Percentiles rank a stretch among this genome's conserved stretches.
Conservation (phyloP, 2,797 vertebrate species). For the Allobates femoralis region DNA sequence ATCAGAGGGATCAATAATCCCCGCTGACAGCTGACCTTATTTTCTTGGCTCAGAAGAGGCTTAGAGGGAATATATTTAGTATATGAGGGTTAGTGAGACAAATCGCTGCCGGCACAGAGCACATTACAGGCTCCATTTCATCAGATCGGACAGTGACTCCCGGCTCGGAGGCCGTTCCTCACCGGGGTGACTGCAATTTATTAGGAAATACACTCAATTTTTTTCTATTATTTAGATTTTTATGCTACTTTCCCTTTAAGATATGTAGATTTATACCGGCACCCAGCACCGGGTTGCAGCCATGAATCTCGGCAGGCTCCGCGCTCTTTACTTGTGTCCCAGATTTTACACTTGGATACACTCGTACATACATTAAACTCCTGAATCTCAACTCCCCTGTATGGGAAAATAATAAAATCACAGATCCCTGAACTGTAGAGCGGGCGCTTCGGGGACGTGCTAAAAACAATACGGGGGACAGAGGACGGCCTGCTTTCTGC, state of each 20-base stretch:
- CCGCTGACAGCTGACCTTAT: conserved; percentile 12
- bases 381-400: background rate
- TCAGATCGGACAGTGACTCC: background rate
- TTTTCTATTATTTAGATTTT: background rate
- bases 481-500: too few relatives aligned
- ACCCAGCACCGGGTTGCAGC: background rate
- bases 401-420: background rate
- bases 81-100: conserved; percentile 5
- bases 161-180: background rate
- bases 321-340: conserved; percentile 5
- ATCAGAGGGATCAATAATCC: conserved; percentile 20
- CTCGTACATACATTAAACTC: conserved; percentile 14
- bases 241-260: background rate
- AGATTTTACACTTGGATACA: conserved; percentile 35
- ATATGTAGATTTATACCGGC: background rate
- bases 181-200: background rate
- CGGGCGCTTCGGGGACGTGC: too few relatives aligned
- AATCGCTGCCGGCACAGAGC: background rate
- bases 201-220: background rate
- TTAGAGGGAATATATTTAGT: conserved; percentile 8
- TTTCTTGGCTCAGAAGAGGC: background rate
- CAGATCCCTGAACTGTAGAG: background rate
- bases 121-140: background rate
- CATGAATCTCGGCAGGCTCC: background rate
- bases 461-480: background rate